Evolutionary conservation across 2,113 vertebrate species (phyloP).

Genomic region (Hiodon alosoides): DNA sequence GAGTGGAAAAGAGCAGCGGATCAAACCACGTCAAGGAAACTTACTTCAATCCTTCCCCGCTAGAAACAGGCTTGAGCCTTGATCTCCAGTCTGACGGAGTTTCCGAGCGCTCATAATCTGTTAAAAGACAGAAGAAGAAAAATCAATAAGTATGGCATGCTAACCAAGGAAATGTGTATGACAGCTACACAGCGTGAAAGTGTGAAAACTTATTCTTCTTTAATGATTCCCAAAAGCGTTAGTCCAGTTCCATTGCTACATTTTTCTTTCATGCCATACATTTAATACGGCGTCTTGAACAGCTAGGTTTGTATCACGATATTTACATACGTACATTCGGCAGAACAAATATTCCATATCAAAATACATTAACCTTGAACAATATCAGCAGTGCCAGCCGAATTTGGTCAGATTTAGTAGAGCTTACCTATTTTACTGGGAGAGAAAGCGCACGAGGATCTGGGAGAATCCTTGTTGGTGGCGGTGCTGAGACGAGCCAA

Average conservation of each 20-base stretch:
- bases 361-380: neutral
- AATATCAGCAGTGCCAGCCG: neutral
- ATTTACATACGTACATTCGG: too few relatives aligned
- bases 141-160: neutral
- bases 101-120: conserved; percentile 45
- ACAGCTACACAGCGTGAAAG: too few relatives aligned
- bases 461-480: conserved; percentile 1
- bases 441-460: conserved; percentile 28
- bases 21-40: conserved; percentile 45
- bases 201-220: too few relatives aligned
- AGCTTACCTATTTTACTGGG: conserved; percentile 37
- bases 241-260: too few relatives aligned
- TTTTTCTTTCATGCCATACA: too few relatives aligned
- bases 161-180: too few relatives aligned
- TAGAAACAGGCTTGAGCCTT: conserved; percentile 57
- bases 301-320: too few relatives aligned
- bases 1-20: conserved; percentile 17
- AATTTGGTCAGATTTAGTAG: neutral
- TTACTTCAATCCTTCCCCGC: conserved; percentile 52
- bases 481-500: neutral
- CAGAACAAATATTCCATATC: too few relatives aligned
- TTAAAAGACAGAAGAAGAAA: neutral
- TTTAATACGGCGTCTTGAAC: too few relatives aligned
- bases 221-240: neutral
- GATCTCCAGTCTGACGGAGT: conserved; percentile 62